Conservation (phyloP, 1,140 invertebrate genomes). For the Euwallacea similis region DNA sequence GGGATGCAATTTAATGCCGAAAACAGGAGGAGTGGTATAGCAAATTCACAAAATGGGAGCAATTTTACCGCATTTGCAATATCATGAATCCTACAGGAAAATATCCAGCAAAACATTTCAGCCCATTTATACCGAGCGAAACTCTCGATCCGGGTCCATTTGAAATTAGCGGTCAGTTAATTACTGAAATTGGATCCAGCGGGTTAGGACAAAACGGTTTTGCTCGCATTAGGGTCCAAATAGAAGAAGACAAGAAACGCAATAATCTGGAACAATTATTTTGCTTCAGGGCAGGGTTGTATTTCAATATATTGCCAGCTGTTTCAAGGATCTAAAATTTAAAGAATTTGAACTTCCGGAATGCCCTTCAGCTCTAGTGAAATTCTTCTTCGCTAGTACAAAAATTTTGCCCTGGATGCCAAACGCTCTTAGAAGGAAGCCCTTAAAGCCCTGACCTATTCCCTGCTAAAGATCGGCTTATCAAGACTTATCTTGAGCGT, state of each 20-base stretch:
- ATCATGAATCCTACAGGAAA: neutral
- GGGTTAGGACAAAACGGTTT: neutral
- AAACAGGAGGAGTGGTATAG: too few species aligned
- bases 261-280: too few species aligned
- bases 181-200: constrained; percentile 3
- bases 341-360: neutral
- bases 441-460: constrained; percentile 14
- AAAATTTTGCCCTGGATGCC: constrained; percentile 1
- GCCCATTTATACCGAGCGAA: neutral
- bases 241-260: neutral
- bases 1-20: too few species aligned
- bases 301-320: too few species aligned
- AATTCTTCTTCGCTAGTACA: neutral
- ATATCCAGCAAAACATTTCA: neutral
- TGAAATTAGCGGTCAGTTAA: constrained; percentile 4
- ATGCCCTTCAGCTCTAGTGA: neutral
- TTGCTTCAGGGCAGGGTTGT: too few species aligned
- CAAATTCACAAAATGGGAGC: neutral
- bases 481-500: constrained; percentile 20
- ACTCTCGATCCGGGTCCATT: neutral
- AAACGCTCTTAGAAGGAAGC: constrained; percentile 12
- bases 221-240: neutral
- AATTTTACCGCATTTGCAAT: neutral
- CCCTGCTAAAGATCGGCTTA: constrained; percentile 20
- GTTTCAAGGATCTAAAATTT: too few species aligned